A percentile compares a stretch with the other conserved stretches of the same genome.
Conservation (phyloP, 2,888 invertebrate genomes). For the Cheilosia soror region DNA sequence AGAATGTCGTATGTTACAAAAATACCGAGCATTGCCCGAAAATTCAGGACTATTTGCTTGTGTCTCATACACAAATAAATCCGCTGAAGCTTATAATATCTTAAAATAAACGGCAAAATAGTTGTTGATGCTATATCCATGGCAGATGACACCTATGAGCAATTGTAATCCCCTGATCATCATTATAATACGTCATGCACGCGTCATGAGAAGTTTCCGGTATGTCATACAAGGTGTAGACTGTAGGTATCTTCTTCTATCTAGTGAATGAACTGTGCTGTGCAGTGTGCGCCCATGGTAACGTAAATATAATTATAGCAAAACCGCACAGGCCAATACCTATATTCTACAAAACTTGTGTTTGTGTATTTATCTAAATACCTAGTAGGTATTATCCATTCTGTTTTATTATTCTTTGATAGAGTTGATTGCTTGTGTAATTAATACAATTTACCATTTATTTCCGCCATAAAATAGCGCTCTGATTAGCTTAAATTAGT, state of each 20-base stretch:
- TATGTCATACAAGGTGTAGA: not conserved
- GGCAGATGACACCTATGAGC: constrained; percentile 3
- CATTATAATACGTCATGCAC: not conserved
- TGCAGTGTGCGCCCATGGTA: not conserved
- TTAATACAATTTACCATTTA: constrained; percentile 6
- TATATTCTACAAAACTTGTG: no score
- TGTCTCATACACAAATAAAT: no score
- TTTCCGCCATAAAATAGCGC: constrained; percentile 38
- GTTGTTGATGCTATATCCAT: not conserved
- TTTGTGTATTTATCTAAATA: no score
- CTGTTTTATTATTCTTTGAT: no score
- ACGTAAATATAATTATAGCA: not conserved
- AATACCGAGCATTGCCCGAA: no score
- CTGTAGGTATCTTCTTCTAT: not conserved
- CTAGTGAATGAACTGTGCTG: constrained; percentile 10
- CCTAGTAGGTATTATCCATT: no score
- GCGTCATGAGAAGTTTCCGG: not conserved
- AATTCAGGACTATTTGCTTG: no score
- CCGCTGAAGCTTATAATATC: no score
- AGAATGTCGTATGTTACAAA: no score
- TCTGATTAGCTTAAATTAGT: constrained; percentile 20
- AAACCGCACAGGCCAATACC: not conserved
- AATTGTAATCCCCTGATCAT: not conserved
- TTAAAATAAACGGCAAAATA: constrained; percentile 3
- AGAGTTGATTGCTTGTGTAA: constrained; percentile 4